phyloP scores from a whole-genome alignment of 2,113 vertebrate genomes.

The Meles meles region DNA sequence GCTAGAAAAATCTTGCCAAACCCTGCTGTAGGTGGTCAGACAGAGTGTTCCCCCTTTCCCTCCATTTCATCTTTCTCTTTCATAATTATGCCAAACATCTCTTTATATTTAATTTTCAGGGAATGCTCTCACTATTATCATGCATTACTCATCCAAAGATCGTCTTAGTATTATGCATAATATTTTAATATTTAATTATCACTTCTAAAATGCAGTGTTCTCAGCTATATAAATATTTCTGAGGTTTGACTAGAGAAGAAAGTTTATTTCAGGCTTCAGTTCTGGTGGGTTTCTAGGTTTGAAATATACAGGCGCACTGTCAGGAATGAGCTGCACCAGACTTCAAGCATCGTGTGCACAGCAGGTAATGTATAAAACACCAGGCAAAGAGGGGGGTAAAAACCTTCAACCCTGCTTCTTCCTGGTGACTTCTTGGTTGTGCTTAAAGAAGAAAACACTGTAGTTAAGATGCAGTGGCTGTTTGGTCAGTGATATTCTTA shows the following conservation, averaged over 20 bases:
- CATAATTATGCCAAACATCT: background rate
- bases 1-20: background rate
- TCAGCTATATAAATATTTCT: background rate
- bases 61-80: background rate
- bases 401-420: background rate
- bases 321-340: background rate
- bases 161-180: background rate
- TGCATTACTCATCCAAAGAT: background rate
- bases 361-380: rapidly evolving
- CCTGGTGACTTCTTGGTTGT: background rate
- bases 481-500: too few species aligned
- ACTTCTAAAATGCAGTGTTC: background rate
- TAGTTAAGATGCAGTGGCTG: background rate
- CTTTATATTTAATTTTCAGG: background rate
- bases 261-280: background rate
- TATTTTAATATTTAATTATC: background rate
- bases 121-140: background rate
- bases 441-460: background rate
- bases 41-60: background rate
- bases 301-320: background rate
- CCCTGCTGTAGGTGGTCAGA: background rate
- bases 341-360: background rate
- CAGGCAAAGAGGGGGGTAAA: background rate
- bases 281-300: background rate
- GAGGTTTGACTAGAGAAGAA: background rate